phyloP scores from a whole-genome alignment of 2,113 vertebrate species.

The Phalacrocorax aristotelis region DNA sequence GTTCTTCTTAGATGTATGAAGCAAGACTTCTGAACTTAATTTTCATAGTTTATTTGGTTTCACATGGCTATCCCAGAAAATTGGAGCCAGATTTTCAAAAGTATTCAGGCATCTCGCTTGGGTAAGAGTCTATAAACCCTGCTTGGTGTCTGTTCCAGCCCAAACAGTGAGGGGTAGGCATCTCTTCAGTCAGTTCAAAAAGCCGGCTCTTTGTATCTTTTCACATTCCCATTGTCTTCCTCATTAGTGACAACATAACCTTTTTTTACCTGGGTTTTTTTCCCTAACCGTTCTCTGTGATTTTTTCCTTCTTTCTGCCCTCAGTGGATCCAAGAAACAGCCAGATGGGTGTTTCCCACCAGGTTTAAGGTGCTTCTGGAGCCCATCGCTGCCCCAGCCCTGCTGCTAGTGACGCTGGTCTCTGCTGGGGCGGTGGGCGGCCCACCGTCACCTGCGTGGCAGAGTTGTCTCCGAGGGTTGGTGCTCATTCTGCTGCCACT shows the following conservation, averaged over 20 bases:
- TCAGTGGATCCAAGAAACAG: rapidly evolving
- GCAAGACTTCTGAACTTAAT: neutral
- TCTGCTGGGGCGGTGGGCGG: neutral
- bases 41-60: neutral
- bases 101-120: neutral
- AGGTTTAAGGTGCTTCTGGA: neutral
- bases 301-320: neutral
- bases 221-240: neutral
- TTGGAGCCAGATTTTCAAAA: neutral
- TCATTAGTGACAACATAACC: rapidly evolving
- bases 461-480: rapidly evolving
- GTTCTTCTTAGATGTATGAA: rapidly evolving
- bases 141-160: neutral
- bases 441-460: rapidly evolving
- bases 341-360: neutral
- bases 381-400: neutral
- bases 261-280: too few species aligned
- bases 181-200: too few species aligned
- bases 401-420: rapidly evolving
- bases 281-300: rapidly evolving
- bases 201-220: neutral
- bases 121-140: rapidly evolving
- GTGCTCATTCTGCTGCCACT: rapidly evolving
- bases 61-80: rapidly evolving
- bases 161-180: neutral